A percentile compares a stretch with the other conserved stretches of the same genome.
These are phyloP conservation scores for Salminus brasiliensis DNA, from an alignment of 2,113 vertebrate genomes.

Conservation along the genomic window DNA sequence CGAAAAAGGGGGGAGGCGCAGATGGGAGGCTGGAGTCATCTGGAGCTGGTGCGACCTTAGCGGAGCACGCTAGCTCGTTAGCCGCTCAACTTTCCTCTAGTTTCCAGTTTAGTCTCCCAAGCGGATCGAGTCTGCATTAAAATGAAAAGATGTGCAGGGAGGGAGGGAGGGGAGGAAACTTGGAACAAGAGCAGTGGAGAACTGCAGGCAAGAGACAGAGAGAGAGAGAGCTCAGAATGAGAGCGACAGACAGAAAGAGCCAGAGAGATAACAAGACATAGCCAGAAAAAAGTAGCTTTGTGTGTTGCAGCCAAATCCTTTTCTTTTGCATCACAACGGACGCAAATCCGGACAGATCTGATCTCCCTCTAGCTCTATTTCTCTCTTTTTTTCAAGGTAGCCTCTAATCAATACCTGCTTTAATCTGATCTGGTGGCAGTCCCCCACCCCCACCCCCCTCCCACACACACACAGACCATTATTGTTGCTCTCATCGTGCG, in stretches of 20 bases:
- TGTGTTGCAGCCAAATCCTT: constrained; percentile 9
- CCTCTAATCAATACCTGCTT: constrained; percentile 32
- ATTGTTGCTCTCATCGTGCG: background rate
- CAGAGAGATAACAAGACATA: constrained; percentile 16
- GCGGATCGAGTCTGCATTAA: background rate
- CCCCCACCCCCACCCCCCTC: too few species aligned
- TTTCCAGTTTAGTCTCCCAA: constrained; percentile 29
- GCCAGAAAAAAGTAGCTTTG: constrained; percentile 9
- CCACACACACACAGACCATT: constrained; percentile 5
- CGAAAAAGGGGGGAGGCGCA: constrained; percentile 15
- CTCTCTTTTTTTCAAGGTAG: constrained; percentile 1
- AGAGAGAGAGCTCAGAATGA: constrained; percentile 24
- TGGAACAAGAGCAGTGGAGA: background rate
- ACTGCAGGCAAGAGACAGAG: background rate
- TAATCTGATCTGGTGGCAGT: constrained; percentile 46
- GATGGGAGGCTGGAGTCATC: constrained; percentile 32
- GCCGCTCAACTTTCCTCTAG: constrained; percentile 39
- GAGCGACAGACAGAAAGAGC: constrained; percentile 7
- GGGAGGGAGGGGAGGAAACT: background rate
- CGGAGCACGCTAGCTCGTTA: constrained; percentile 18
- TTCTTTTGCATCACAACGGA: constrained; percentile 25
- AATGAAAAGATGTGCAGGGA: background rate
- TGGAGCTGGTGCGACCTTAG: constrained; percentile 10
- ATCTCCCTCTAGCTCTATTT: constrained; percentile 9
- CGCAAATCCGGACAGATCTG: constrained; percentile 23